Evolutionary conservation across 37 sponge, comb jelly and placozoan genomes (phyloP).

Genomic region (Cladorhizidae sp.): DNA sequence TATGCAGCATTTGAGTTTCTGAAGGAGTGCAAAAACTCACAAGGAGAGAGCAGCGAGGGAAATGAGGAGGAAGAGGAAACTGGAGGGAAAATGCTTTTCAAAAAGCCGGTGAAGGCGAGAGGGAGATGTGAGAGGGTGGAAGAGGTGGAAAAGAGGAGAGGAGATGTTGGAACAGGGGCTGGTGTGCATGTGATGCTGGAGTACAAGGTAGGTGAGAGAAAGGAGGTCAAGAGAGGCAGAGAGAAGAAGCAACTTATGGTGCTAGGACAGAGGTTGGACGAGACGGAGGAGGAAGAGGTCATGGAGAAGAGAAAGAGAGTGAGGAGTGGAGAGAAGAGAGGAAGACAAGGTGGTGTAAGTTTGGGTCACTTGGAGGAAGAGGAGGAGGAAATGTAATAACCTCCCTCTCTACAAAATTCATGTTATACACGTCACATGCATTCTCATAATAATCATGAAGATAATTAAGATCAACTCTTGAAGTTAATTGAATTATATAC

Average conservation of each 20-base stretch:
- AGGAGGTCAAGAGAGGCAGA: background rate
- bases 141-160: background rate
- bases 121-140: conserved; percentile 3
- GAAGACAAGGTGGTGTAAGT: background rate
- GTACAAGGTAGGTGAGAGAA: background rate
- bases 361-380: conserved; percentile 3
- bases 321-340: background rate
- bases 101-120: background rate
- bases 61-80: background rate
- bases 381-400: too few relatives aligned
- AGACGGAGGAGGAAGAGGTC: background rate
- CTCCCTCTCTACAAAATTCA: too few relatives aligned
- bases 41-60: background rate
- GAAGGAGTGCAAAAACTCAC: conserved; percentile 16
- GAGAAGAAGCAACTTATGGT: background rate
- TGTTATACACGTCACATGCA: too few relatives aligned
- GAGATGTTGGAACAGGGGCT: background rate
- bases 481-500: too few relatives aligned
- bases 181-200: background rate
- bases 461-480: too few relatives aligned
- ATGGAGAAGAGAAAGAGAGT: too few relatives aligned
- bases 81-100: conserved; percentile 11
- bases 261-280: background rate
- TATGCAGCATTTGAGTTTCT: conserved; percentile 56
- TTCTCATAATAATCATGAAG: too few relatives aligned